Evolutionary conservation across 1,140 invertebrate genomes (phyloP).

Genomic region (Formica selysi): DNA sequence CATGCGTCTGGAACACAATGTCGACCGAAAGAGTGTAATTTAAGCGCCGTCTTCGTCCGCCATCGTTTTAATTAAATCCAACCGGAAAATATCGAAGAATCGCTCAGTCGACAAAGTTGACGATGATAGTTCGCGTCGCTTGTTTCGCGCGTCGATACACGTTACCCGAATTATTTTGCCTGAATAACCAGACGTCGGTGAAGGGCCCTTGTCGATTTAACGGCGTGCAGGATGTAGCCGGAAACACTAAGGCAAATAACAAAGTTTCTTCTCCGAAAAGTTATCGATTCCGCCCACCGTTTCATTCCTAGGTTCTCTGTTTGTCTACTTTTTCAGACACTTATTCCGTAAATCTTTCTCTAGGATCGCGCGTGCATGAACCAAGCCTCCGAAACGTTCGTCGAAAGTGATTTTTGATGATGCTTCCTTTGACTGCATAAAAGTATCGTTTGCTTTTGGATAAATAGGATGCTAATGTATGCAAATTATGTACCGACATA

Average conservation of each 20-base stretch:
- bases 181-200: slow-evolving; percentile 20
- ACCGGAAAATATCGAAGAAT: slow-evolving; percentile 35
- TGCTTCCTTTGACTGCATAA: background rate
- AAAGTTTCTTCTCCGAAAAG: slow-evolving; percentile 37
- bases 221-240: slow-evolving; percentile 15
- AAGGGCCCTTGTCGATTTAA: slow-evolving; percentile 38
- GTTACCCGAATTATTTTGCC: slow-evolving; percentile 32
- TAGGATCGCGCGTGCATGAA: background rate
- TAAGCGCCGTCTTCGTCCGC: background rate
- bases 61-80: slow-evolving; percentile 71
- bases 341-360: background rate
- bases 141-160: slow-evolving; percentile 2
- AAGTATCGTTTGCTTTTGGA: background rate
- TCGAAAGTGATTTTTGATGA: background rate
- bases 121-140: background rate
- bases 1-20: background rate
- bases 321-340: background rate
- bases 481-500: too few species aligned
- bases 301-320: background rate
- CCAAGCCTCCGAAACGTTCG: background rate
- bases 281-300: slow-evolving; percentile 11
- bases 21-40: background rate
- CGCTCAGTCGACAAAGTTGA: background rate
- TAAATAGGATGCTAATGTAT: background rate
- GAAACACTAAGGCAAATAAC: slow-evolving; percentile 29